Conservation (phyloP, 2,797 vertebrate species). For the Chaetodon trifasciatus region DNA sequence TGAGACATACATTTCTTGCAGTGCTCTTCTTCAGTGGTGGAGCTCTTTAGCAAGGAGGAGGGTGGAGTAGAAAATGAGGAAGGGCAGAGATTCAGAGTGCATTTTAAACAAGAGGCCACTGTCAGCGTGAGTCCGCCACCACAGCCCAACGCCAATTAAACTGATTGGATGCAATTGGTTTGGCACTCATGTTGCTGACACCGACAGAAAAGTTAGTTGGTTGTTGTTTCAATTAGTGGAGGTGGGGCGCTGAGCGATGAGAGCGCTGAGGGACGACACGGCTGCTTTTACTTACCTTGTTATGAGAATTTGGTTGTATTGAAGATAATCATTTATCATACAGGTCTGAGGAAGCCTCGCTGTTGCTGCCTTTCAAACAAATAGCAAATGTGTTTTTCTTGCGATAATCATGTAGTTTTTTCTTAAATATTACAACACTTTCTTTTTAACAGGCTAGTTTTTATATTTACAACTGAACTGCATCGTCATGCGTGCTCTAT, state of each 20-base stretch:
- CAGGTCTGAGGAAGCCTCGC: slow-evolving; percentile 11
- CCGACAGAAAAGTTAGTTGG: slow-evolving; percentile 72
- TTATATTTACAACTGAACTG: too few relatives aligned
- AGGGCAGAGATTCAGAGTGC: slow-evolving; percentile 46
- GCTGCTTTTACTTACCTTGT: slow-evolving; percentile 72
- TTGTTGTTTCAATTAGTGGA: slow-evolving; percentile 70
- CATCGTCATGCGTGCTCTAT: too few relatives aligned
- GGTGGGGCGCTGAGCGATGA: slow-evolving; percentile 40
- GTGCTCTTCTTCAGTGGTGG: slow-evolving; percentile 25
- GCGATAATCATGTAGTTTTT: too few relatives aligned
- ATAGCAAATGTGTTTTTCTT: not conserved
- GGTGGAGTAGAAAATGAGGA: slow-evolving; percentile 25
- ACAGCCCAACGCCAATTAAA: slow-evolving; percentile 63
- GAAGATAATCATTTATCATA: slow-evolving; percentile 37
- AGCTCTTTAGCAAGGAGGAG: slow-evolving; percentile 35
- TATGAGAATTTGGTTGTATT: slow-evolving; percentile 40
- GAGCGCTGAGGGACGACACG: slow-evolving; percentile 50
- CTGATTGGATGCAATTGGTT: slow-evolving; percentile 77
- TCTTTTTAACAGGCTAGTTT: not conserved
- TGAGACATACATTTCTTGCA: slow-evolving; percentile 54
- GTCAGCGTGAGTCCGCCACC: slow-evolving; percentile 64
- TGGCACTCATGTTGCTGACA: slow-evolving; percentile 69
- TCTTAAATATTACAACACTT: too few relatives aligned
- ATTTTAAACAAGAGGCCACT: slow-evolving; percentile 58
- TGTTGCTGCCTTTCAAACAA: slow-evolving; percentile 13